These are phyloP conservation scores for Micropoecilia bifurca DNA, from an alignment of 2,797 vertebrate species.

Conservation along the genomic window DNA sequence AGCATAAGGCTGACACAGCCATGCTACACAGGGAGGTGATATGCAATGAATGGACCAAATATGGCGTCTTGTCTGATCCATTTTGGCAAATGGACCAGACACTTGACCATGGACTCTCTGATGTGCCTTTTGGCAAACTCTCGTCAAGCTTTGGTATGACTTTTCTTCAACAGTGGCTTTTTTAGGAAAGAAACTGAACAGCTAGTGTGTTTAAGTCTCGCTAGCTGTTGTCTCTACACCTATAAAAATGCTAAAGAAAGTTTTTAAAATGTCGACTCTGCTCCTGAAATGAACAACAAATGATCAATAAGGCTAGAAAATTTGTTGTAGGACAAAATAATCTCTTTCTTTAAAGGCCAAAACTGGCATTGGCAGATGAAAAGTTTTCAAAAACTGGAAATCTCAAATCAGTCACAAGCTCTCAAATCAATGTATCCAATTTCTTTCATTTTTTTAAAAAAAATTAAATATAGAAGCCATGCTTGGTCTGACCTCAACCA, in stretches of 20 bases:
- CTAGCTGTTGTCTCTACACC: neutral
- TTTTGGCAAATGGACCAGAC: too few relatives aligned
- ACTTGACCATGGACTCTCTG: too few relatives aligned
- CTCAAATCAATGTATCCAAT: neutral
- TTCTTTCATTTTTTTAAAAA: neutral
- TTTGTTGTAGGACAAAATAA: neutral
- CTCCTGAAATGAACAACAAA: neutral
- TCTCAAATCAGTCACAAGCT: neutral
- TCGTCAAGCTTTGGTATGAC: too few relatives aligned
- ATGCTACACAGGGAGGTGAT: too few relatives aligned
- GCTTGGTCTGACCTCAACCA: neutral
- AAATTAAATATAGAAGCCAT: neutral
- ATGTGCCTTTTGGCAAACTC: too few relatives aligned
- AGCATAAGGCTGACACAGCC: too few relatives aligned
- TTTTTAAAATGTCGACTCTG: neutral
- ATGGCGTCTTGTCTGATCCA: too few relatives aligned
- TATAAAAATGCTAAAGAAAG: neutral
- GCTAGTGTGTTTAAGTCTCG: neutral
- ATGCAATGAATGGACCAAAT: too few relatives aligned
- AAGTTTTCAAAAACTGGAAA: neutral
- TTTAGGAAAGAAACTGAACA: neutral
- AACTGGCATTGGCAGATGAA: neutral
- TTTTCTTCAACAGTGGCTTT: too few relatives aligned
- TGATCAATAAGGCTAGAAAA: neutral
- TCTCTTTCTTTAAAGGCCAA: neutral